phyloP scores from a whole-genome alignment of 2,797 vertebrate species.

The Lepus townsendii region DNA sequence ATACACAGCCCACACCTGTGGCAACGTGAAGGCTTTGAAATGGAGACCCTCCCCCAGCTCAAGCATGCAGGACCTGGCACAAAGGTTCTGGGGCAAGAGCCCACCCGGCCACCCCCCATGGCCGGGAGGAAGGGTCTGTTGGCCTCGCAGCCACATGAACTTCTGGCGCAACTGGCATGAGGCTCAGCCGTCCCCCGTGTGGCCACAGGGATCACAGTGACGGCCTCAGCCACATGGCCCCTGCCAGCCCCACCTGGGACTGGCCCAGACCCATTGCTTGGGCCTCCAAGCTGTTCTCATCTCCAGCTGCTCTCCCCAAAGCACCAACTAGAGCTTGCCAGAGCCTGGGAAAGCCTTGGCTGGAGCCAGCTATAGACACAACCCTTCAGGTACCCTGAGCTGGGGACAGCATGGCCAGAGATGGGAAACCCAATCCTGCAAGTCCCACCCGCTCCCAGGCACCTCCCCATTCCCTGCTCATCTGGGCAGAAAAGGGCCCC shows the following conservation, averaged over 20 bases:
- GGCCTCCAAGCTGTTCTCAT: not conserved
- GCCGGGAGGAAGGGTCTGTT: not conserved
- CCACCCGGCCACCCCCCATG: rapidly evolving
- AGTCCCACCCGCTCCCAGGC: not conserved
- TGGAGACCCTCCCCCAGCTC: not conserved
- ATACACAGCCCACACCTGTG: not conserved
- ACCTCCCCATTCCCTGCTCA: not conserved
- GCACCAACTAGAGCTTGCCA: not conserved
- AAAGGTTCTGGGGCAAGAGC: not conserved
- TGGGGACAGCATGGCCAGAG: not conserved
- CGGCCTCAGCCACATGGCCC: not conserved
- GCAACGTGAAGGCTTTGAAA: not conserved
- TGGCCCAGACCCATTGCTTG: not conserved
- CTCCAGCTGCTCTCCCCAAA: not conserved
- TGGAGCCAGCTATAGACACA: not conserved
- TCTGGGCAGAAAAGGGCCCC: constrained; percentile 3
- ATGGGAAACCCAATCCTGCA: not conserved
- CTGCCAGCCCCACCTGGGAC: not conserved
- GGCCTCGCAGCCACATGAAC: not conserved
- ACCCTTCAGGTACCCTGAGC: not conserved
- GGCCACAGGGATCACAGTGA: not conserved
- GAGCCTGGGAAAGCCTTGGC: not conserved
- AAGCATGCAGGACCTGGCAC: not conserved
- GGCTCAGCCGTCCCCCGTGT: rapidly evolving
- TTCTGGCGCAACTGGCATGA: not conserved